A percentile compares a stretch with the other conserved stretches of the same genome.
These are phyloP conservation scores for Leptobrachium ailaonicum DNA, from an alignment of 2,113 vertebrate species.

Conservation along the genomic window DNA sequence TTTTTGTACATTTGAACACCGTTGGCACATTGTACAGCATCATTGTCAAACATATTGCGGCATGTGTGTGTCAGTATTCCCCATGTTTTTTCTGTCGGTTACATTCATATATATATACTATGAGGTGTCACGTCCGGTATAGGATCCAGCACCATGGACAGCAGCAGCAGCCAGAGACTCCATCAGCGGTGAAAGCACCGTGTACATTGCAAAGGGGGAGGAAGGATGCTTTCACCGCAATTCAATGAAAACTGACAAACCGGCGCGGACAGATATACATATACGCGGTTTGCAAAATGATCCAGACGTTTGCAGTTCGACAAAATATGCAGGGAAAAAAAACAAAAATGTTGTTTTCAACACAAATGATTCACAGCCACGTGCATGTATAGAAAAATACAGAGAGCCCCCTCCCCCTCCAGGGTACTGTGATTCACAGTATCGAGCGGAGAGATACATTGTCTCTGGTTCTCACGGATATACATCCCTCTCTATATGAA, in stretches of 20 bases:
- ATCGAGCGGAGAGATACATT: conserved; percentile 22
- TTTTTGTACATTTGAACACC: conserved; percentile 64
- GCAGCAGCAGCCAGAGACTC: conserved; percentile 55
- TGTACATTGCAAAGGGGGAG: neutral
- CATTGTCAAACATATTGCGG: conserved; percentile 41
- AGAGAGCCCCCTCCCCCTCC: neutral
- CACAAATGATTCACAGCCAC: conserved; percentile 9
- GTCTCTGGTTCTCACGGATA: neutral
- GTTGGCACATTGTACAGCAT: conserved; percentile 76
- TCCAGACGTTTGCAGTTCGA: neutral
- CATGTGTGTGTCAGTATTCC: conserved; percentile 45
- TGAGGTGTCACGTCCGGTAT: conserved; percentile 35
- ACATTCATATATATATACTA: conserved; percentile 55
- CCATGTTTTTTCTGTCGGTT: conserved; percentile 44
- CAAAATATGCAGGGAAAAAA: neutral
- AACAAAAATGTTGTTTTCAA: neutral
- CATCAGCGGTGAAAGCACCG: neutral
- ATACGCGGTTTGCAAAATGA: neutral
- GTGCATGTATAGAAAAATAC: conserved; percentile 31
- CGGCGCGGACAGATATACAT: too few relatives aligned
- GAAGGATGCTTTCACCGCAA: neutral
- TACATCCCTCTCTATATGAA: neutral
- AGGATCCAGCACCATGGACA: conserved; percentile 80
- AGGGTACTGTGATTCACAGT: conserved; percentile 59
- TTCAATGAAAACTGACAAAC: neutral